phyloP scores from a whole-genome alignment of 2,797 vertebrate genomes.

The Enteromius trimaculatus region DNA sequence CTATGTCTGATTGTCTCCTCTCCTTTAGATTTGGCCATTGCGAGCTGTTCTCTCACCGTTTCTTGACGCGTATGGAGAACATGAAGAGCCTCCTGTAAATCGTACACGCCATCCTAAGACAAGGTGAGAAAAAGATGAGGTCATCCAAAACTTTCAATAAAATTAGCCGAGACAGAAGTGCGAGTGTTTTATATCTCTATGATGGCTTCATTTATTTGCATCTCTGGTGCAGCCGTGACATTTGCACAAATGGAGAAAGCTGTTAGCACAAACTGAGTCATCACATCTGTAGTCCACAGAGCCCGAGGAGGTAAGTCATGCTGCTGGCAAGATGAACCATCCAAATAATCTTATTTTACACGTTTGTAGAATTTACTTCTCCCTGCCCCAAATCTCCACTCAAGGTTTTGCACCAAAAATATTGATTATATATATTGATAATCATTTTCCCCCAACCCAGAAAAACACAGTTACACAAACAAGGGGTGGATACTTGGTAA shows the following conservation, averaged over 20 bases:
- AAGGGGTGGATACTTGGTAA: background rate
- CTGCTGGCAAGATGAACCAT: background rate
- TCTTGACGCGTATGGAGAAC: slow-evolving; percentile 89
- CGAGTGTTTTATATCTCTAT: background rate
- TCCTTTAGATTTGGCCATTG: slow-evolving; percentile 88
- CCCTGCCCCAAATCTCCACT: background rate
- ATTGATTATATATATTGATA: background rate
- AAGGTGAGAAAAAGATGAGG: slow-evolving; percentile 18
- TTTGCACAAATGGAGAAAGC: slow-evolving; percentile 25
- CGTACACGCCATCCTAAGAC: slow-evolving; percentile 89
- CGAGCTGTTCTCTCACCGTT: slow-evolving; percentile 84
- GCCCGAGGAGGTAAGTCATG: background rate
- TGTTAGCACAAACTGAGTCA: slow-evolving; percentile 39
- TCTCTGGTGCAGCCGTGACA: slow-evolving; percentile 22
- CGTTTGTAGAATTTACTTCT: background rate
- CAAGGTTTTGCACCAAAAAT: background rate
- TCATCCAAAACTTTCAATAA: background rate
- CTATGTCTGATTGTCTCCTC: slow-evolving; percentile 84
- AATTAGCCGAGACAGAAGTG: background rate
- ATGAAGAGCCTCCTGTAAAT: slow-evolving; percentile 91
- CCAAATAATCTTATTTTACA: background rate
- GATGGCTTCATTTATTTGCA: slow-evolving; percentile 3
- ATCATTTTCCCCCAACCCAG: too few species aligned
- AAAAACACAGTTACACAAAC: background rate
- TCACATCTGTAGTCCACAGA: slow-evolving; percentile 16